Base-by-base conservation (phyloP, 1,140 invertebrate genomes). In the Aphelenchoides avenae region DNA sequence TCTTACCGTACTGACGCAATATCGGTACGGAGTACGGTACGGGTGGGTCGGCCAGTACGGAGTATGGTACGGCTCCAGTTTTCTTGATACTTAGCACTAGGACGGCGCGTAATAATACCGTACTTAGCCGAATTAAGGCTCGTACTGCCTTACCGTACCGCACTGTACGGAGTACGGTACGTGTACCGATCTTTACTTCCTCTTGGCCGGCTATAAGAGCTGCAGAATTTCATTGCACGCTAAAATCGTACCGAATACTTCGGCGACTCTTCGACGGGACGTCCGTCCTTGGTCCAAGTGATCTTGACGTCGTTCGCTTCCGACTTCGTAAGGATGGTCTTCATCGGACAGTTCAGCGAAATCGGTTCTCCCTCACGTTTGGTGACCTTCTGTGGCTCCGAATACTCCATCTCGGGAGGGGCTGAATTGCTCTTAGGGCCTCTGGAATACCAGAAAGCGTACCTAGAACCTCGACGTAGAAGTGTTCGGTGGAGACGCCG, bases 381-480 rank as follows among this genome's bases (percentile, higher is more conserved):
- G 5, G 59, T 55, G 5, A 64, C 36, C 13, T 58, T 31, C 30
- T 61, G 26, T 9, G 52, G 34, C 24, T 66, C 55, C 18, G 34
- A 11, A 0, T 42, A 33, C 18, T 72, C 68, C 61, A 75, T 57
- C 24, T 47, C 34, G 26, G 73, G 73, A 11, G 73, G 73, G 37
- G 57, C 71, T 73, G 36, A 71, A 69, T 15, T 34, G 24, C 13
- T 26, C 11, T 34, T 22, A 55, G 1, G 5, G 24, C 37, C 26
- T 26, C 39, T 13, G 9, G 34, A 33, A 44, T 18, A 15, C 22
- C 7, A 1, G 20, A 15, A 30, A 40, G 53, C 64, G 61, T 39
- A 71, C 68, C 48, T 7, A 72, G 43, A 9, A 73, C 70, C 46
- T 73, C 71, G 7, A 73, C 57, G 20, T 51, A 33, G 55, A 74